Evolutionary conservation across 2,797 vertebrate species (phyloP), one percentile per base, ranked within the genome.

Genomic region (Danionella dracula): DNA sequence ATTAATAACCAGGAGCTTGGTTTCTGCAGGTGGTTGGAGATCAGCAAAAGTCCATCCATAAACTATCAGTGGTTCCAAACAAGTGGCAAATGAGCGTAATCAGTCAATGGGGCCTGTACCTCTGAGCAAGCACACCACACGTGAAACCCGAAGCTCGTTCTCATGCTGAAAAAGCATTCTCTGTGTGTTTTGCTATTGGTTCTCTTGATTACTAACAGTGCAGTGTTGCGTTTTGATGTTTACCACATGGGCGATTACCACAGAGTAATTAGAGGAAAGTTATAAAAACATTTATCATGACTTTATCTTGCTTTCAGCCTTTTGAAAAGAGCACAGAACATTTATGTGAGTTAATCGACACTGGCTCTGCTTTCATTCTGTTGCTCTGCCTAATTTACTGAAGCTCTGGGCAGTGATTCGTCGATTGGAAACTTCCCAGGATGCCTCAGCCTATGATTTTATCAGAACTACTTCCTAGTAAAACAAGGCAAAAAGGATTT

Each of bases 201-300:
- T 49, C 20, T 66, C 57, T 29, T 79, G 81, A 87, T 85, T 85
- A 75, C 78, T 66, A 63, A 68, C 64, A 68, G 64, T 50, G 45
- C 66, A 62, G 32, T 13, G 19, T 67, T 67, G 50, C n/a, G 23
- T 53, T 72, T 72, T 74, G 82, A 85, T 77, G 74, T 73, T 48
- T 71, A 62, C 53, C 74, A 70, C 40, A 71, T 15, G 74, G 63
- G 48, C 57, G 13, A 62, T 83, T 79, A 78, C 42, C 45, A 60
- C 49, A 57, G 37, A 41, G 38, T 73, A 56, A 6, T 66, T 73
- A 61, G 11, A 17, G 42, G n/a, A 11, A 49, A 6, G 6, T 71
- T 60, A 65, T 58, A 12, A 69, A 77, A 75, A 64, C 46, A 62
- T 57, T 53, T 58, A 55, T 55, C 29, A 63, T 35, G 57, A 45